Percentiles rank a stretch among this genome's conserved stretches.
These are phyloP conservation scores for Periplaneta americana DNA, from an alignment of 1,140 invertebrate species.

Conservation along the genomic window DNA sequence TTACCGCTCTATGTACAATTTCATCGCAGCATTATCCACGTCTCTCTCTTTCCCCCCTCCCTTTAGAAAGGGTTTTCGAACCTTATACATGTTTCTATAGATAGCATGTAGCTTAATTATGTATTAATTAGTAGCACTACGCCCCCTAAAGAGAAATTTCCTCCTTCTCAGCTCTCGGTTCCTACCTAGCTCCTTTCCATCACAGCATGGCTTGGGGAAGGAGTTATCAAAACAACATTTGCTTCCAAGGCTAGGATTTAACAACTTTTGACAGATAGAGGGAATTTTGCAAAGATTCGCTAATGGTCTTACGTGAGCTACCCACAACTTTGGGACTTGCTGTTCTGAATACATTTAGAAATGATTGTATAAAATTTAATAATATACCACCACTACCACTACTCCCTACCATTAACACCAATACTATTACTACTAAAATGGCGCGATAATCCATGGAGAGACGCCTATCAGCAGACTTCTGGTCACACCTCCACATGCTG, in stretches of 20 bases:
- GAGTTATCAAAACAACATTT: not conserved
- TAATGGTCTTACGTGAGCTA: not conserved
- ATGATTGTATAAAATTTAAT: no score
- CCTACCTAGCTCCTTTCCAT: not conserved
- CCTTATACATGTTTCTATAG: not conserved
- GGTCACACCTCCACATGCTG: no score
- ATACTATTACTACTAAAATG: no score
- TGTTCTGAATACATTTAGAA: no score
- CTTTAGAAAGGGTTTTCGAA: not conserved
- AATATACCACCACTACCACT: no score
- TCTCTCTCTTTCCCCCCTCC: not conserved
- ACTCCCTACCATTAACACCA: no score
- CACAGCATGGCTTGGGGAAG: not conserved
- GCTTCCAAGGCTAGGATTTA: not conserved
- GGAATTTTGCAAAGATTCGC: not conserved
- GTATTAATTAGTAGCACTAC: not conserved
- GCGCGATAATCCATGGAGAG: no score
- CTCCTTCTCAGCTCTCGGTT: not conserved
- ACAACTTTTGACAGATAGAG: not conserved
- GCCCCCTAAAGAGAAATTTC: no score
- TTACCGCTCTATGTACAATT: not conserved
- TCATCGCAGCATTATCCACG: not conserved
- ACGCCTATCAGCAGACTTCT: no score
- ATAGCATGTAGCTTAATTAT: not conserved
- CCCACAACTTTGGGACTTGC: not conserved